These are phyloP conservation scores for Laothoe populi DNA, from an alignment of 2,888 invertebrate species.

Conservation along the genomic window DNA sequence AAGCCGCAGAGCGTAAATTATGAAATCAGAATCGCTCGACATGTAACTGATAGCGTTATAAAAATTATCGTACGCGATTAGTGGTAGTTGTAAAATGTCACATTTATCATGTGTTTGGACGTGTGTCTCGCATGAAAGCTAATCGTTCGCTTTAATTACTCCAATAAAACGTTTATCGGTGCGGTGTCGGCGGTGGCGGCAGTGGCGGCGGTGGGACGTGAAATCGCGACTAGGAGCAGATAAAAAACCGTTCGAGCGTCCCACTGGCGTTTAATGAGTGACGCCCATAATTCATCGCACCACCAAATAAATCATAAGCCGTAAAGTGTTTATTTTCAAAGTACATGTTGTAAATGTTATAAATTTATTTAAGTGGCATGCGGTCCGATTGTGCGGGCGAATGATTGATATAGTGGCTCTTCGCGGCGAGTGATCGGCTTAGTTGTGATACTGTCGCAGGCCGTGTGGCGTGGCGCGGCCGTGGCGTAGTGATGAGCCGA, in stretches of 20 bases:
- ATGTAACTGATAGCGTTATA: slow-evolving; percentile 58
- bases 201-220: slow-evolving; percentile 68
- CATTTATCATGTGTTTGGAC: slow-evolving; percentile 73
- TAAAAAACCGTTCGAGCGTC: slow-evolving; percentile 64
- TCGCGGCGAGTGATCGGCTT: slow-evolving; percentile 67
- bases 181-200: slow-evolving; percentile 67
- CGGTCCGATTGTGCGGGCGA: slow-evolving; percentile 74
- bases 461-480: slow-evolving; percentile 44
- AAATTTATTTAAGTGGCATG: slow-evolving; percentile 84
- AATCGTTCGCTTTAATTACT: slow-evolving; percentile 78
- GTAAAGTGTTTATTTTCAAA: slow-evolving; percentile 83
- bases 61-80: slow-evolving; percentile 64
- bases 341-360: slow-evolving; percentile 84
- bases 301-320: slow-evolving; percentile 83
- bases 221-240: slow-evolving; percentile 73
- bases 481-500: slow-evolving; percentile 40
- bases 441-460: slow-evolving; percentile 68
- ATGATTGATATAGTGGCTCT: slow-evolving; percentile 81
- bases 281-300: slow-evolving; percentile 78
- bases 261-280: slow-evolving; percentile 70
- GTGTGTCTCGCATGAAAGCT: slow-evolving; percentile 67
- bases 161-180: slow-evolving; percentile 81
- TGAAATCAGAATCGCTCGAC: slow-evolving; percentile 55
- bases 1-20: slow-evolving; percentile 37
- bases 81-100: slow-evolving; percentile 61